A percentile compares a stretch with the other conserved stretches of the same genome.
Evolutionary conservation across 2,797 vertebrate species (phyloP).

Genomic region (Poeciliopsis gracilis): DNA sequence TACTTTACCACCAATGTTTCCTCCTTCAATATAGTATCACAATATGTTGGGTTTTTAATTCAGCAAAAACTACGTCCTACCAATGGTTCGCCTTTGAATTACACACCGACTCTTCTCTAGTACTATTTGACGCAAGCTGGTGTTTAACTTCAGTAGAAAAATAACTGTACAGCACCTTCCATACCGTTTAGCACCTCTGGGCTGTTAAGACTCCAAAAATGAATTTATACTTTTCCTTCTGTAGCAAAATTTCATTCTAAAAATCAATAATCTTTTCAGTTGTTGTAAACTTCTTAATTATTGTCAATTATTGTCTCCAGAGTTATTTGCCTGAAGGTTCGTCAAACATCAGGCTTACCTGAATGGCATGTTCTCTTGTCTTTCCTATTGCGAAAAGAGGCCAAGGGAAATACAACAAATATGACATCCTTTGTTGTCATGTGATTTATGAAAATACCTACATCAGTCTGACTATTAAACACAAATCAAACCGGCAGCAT

Average conservation of each 20-base stretch:
- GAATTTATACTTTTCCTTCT: not conserved
- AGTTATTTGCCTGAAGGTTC: not conserved
- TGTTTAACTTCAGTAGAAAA: not conserved
- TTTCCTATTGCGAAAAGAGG: not conserved
- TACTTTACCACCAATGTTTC: not conserved
- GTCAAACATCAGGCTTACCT: not conserved
- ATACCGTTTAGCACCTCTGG: not conserved
- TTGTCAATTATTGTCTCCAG: not conserved
- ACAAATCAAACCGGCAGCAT: slow-evolving; percentile 59
- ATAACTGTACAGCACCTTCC: not conserved
- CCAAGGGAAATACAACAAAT: not conserved
- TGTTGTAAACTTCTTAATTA: not conserved
- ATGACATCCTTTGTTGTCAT: not conserved
- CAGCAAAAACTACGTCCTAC: not conserved
- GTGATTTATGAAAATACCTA: slow-evolving; percentile 22
- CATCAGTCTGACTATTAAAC: slow-evolving; percentile 44
- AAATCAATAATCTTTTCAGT: not conserved
- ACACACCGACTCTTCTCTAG: not conserved
- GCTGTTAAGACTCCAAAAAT: not conserved
- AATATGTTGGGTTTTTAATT: not conserved
- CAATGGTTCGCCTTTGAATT: not conserved
- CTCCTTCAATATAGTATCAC: not conserved
- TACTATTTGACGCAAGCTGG: not conserved
- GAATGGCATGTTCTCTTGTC: not conserved
- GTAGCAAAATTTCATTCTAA: not conserved